Base-by-base conservation (phyloP, 2,113 vertebrate species). In the Istiophorus platypterus region DNA sequence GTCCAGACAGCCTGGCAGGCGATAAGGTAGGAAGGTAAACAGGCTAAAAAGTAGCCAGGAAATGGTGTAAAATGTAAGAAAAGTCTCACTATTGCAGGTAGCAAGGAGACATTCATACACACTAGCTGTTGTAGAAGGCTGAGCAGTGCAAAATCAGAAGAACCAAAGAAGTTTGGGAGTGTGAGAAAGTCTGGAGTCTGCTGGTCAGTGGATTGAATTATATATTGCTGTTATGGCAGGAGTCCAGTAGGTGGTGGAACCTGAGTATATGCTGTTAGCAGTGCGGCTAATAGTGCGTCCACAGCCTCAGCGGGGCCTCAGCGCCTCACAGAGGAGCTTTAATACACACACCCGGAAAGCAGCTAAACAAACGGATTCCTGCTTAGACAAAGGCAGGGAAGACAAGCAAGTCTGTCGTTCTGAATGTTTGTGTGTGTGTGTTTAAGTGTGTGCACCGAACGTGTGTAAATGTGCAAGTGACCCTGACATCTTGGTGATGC, bases 281-380 rank as follows among this genome's bases (percentile, higher is more conserved):
- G 64, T 18, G 87, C 63, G 82, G 77, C 64, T 78, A 87, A 87
- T 79, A 78, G 84, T 52, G 85, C 26, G 39, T 82, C 88, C 75
- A 29, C 81, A 54, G 84, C 39, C 87, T 82, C 89, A 78, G 90
- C 41, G 49, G 87, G 82, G 81, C 72, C 37, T 78, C 86, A 7
- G 34, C 56, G 80, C 82, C 85, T 90, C 79, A 81, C 83, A 80
- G 84, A 91, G 79, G 82, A 85, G 88, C 88, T 78, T 81, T 89
- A 88, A 92, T 87, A 87, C 79, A 84, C 88, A 77, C 84, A 63
- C 80, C 45, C 69, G 65, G 45, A 83, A 88, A 91, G 69, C 70
- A 95, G 89, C 93, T 92, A 96, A 96, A 97, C 95, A 96, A 96
- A 93, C 92, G 90, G 94, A 95, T 95, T 96, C 96, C 95, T 95